phyloP scores from a whole-genome alignment of 2,888 invertebrate species.

The Netelia inedita region DNA sequence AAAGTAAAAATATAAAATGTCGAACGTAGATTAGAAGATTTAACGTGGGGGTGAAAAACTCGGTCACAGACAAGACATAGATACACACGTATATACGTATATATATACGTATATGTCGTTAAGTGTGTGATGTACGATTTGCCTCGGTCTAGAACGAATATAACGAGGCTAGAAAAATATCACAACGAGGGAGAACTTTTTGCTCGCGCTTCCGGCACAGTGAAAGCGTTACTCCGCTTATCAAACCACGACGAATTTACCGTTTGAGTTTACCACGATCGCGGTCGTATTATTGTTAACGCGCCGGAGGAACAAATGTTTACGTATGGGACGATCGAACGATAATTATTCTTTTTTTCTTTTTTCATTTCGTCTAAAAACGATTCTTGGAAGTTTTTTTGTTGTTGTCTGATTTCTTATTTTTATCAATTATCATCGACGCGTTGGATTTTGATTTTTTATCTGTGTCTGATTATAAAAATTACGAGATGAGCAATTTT shows the following conservation, averaged over 20 bases:
- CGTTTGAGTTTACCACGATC: neutral
- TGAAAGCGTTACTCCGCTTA: slow-evolving; percentile 41
- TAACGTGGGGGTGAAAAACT: slow-evolving; percentile 54
- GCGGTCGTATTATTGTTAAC: too few species aligned
- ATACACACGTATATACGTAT: neutral
- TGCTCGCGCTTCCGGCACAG: slow-evolving; percentile 33
- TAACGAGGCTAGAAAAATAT: slow-evolving; percentile 22
- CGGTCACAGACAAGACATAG: slow-evolving; percentile 49
- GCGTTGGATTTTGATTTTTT: too few species aligned
- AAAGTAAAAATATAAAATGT: slow-evolving; percentile 12
- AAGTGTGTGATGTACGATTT: neutral
- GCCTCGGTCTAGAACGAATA: neutral
- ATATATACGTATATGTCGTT: neutral
- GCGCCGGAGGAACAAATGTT: too few species aligned
- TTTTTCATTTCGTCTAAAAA: too few species aligned
- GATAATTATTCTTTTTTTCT: too few species aligned
- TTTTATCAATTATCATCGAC: too few species aligned
- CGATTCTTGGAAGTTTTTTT: too few species aligned
- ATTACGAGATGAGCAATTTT: too few species aligned
- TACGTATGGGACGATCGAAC: too few species aligned
- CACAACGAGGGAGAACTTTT: neutral
- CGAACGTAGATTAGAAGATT: slow-evolving; percentile 19
- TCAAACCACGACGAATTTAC: slow-evolving; percentile 5
- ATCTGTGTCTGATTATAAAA: too few species aligned
- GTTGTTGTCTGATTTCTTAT: too few species aligned